Evolutionary conservation across 2,797 vertebrate genomes (phyloP).

Genomic region (Acropternis orthonyx): DNA sequence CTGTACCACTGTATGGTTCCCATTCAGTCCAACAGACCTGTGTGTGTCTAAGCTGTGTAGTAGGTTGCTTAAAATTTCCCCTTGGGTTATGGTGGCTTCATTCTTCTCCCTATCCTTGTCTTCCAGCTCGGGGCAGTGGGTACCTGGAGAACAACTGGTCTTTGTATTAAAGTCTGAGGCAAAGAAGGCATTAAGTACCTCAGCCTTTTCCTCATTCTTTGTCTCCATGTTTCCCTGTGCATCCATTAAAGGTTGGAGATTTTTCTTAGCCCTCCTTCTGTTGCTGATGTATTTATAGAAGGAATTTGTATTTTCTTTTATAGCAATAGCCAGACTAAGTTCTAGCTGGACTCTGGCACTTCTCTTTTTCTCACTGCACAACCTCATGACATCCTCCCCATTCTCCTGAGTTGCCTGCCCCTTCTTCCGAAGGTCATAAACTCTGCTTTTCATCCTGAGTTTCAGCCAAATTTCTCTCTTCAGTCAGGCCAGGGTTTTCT

Average conservation of each 20-base stretch:
- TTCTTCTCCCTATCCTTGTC: background rate
- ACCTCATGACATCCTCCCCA: background rate
- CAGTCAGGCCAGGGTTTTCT: background rate
- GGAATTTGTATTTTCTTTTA: background rate
- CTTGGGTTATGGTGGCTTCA: background rate
- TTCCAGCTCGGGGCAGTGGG: background rate
- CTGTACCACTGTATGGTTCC: background rate
- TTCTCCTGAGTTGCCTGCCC: background rate
- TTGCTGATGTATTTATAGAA: background rate
- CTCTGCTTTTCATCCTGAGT: background rate
- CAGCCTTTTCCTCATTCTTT: background rate
- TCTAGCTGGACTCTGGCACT: background rate
- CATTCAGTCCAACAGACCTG: background rate
- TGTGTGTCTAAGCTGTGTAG: background rate
- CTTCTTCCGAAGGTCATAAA: background rate
- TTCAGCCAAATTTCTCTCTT: background rate
- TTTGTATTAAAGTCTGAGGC: background rate
- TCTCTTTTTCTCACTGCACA: background rate
- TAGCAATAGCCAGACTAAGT: background rate
- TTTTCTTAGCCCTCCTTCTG: background rate
- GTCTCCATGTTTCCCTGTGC: fast-evolving
- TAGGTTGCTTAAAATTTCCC: background rate
- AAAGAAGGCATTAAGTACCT: background rate
- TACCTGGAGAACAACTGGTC: background rate
- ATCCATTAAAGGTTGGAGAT: background rate